These are phyloP conservation scores for Cerastis rubricosa DNA, from an alignment of 2,888 invertebrate genomes.

Conservation along the genomic window DNA sequence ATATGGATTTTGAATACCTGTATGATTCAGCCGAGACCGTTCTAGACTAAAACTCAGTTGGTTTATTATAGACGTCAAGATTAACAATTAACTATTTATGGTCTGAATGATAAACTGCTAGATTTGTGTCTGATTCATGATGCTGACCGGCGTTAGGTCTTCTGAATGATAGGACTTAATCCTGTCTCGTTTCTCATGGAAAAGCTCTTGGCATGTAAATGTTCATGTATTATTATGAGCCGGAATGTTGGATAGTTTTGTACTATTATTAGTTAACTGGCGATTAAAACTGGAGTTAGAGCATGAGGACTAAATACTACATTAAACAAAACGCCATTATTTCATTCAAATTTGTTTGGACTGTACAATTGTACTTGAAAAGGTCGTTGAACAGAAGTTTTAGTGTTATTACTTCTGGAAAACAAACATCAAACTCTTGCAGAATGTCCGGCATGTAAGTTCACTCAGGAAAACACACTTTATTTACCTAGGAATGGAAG, in stretches of 20 bases:
- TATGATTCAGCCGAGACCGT: constrained; percentile 59
- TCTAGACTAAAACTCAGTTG: constrained; percentile 63
- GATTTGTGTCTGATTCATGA: constrained; percentile 64
- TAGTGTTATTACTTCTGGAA: constrained; percentile 28
- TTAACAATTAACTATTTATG: constrained; percentile 69
- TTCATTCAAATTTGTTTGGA: background rate
- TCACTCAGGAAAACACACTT: constrained; percentile 3
- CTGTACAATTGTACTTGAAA: background rate
- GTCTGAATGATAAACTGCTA: constrained; percentile 56
- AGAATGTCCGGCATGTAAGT: constrained; percentile 27
- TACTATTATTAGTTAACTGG: constrained; percentile 12
- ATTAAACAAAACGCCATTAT: background rate
- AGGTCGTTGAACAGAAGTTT: constrained; percentile 13
- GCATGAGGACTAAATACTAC: background rate
- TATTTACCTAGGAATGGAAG: constrained; percentile 18
- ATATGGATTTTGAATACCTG: constrained; percentile 69
- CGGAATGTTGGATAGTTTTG: constrained; percentile 22
- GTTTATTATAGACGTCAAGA: constrained; percentile 66
- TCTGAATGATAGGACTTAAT: constrained; percentile 58
- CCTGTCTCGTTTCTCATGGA: constrained; percentile 53
- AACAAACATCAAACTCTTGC: constrained; percentile 16
- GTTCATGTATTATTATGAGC: constrained; percentile 36
- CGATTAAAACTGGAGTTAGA: background rate
- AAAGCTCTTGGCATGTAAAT: constrained; percentile 45
- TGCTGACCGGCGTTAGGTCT: constrained; percentile 47